These are phyloP conservation scores for Sebastiscus albofasciatus DNA, from an alignment of 2,797 vertebrate species.

Conservation along the genomic window DNA sequence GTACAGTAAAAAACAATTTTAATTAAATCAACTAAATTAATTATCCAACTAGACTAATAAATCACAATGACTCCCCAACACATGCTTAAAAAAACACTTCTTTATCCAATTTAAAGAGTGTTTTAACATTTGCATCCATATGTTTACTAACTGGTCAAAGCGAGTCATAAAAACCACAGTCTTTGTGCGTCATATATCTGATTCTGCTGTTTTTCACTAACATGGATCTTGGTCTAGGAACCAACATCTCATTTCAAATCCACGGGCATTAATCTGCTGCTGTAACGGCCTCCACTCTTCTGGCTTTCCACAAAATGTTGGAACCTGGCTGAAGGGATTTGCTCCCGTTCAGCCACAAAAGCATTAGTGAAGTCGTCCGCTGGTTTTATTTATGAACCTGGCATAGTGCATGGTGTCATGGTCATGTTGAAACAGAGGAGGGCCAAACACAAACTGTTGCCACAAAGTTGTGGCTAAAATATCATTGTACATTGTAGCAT, in stretches of 20 bases:
- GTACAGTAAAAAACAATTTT: no score
- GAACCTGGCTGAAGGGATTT: neutral
- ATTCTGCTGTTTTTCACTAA: neutral
- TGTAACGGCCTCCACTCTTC: no score
- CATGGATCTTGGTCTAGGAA: neutral
- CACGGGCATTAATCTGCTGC: neutral
- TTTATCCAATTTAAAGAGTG: neutral
- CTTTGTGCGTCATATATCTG: neutral
- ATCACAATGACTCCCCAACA: neutral
- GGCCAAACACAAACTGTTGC: no score
- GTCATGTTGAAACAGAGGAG: no score
- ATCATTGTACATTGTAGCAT: no score
- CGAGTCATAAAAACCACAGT: neutral
- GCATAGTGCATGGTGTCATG: neutral
- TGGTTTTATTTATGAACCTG: neutral
- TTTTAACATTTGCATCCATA: neutral
- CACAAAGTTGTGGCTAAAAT: no score
- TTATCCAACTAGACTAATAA: neutral
- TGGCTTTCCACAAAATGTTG: neutral
- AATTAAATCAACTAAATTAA: neutral
- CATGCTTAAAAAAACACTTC: neutral
- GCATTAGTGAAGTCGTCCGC: no score
- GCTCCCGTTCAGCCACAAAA: neutral
- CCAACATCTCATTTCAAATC: neutral
- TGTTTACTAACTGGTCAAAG: neutral